Conservation (phyloP, 2,888 invertebrate species). For the Perizoma flavofasciatum region DNA sequence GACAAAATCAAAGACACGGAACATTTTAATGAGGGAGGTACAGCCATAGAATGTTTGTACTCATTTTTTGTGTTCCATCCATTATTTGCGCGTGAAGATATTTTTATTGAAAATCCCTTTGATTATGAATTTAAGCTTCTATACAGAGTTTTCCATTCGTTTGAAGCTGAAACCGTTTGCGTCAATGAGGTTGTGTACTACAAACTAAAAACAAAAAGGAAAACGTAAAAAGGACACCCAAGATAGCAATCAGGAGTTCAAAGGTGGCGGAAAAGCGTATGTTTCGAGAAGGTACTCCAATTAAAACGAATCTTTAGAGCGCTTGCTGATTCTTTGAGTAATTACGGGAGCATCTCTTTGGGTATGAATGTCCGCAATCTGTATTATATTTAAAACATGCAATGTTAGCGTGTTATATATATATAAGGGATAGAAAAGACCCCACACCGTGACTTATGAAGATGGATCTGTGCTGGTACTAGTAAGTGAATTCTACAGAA, state of each 20-base stretch:
- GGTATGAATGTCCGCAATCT: constrained; percentile 43
- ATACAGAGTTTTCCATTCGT: constrained; percentile 24
- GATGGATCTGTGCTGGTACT: constrained; percentile 4
- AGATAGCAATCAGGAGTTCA: constrained; percentile 72
- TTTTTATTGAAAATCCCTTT: constrained; percentile 37
- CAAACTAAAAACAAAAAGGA: constrained; percentile 26
- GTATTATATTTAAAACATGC: constrained; percentile 29
- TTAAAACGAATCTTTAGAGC: constrained; percentile 73
- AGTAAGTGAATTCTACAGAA: constrained; percentile 1
- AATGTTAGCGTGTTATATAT: constrained; percentile 57
- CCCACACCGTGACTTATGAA: constrained; percentile 40
- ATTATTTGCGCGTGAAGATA: constrained; percentile 43
- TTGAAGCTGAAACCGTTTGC: constrained; percentile 24
- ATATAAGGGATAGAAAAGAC: constrained; percentile 39
- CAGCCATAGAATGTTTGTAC: constrained; percentile 58
- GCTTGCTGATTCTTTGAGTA: constrained; percentile 62
- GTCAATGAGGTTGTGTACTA: constrained; percentile 18
- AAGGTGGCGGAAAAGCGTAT: constrained; percentile 63
- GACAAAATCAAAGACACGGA: constrained; percentile 79
- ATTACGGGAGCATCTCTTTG: constrained; percentile 59
- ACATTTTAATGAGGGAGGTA: constrained; percentile 82
- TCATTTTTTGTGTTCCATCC: constrained; percentile 69
- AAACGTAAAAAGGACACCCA: constrained; percentile 44
- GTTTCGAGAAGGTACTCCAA: constrained; percentile 72
- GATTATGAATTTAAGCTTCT: constrained; percentile 26